Base-by-base conservation (phyloP, 1,140 invertebrate genomes). In the Trachelipus rathkii region DNA sequence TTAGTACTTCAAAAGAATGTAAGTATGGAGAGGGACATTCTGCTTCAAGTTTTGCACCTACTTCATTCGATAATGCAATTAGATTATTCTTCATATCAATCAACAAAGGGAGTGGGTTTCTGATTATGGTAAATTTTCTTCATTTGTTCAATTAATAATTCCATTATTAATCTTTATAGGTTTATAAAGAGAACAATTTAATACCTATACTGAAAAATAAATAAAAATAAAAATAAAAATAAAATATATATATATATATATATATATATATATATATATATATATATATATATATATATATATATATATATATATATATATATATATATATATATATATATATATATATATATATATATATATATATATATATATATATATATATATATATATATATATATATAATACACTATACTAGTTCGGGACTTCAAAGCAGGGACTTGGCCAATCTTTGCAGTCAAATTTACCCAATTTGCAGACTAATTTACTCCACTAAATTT, bases 191-290 rank as follows among this genome's bases (percentile, higher is more conserved):
- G n/a, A n/a, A 33, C 33, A 33, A 33, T 33, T 33, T 33, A 33
- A 33, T 33, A n/a, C n/a, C n/a, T n/a, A n/a, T n/a, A n/a, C n/a
- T n/a, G n/a, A n/a, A n/a, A n/a, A n/a, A n/a, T n/a, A n/a, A n/a
- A n/a, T 53, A 53, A 10, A 53, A 10, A n/a, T 53, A 53, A 10
- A 53, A 15, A 60, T 60, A 60, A n/a, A 3, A n/a, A 60, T 60
- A 60, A 3, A 60, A 60, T 60, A 60, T 60, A 60, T 60, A 60
- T 60, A 60, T 60, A 60, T 60, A 60, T 60, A 60, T 60, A 60
- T 60, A 21, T n/a, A 60, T 60, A 60, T 60, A 60, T 60, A 60
- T 60, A 60, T 60, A 60, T 60, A 60, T 60, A 60, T 60, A 60
- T 60, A 60, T 60, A 60, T 60, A 60, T 21, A 60, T 60, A 60